Evolutionary conservation across 2,888 invertebrate genomes (phyloP).

Genomic region (Heteromurus nitidus): DNA sequence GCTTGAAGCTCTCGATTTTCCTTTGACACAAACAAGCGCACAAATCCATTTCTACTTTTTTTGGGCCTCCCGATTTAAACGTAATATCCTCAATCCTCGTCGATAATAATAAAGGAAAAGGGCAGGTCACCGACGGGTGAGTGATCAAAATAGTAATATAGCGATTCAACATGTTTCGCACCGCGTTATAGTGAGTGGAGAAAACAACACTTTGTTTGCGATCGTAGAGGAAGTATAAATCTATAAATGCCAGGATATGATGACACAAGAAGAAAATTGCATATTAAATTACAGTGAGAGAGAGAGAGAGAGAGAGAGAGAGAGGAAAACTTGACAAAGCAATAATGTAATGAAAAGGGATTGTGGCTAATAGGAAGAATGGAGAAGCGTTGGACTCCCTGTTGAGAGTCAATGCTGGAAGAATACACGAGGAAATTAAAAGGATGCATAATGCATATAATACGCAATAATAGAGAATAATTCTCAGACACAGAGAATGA

Average conservation of each 20-base stretch:
- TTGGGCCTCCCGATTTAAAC: conserved; percentile 13
- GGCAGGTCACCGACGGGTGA: conserved; percentile 63
- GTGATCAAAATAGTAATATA: conserved; percentile 56
- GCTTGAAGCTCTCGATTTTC: conserved; percentile 24
- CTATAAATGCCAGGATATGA: conserved; percentile 25
- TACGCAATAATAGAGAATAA: conserved; percentile 40
- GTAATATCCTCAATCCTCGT: conserved; percentile 20
- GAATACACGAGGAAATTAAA: conserved; percentile 57
- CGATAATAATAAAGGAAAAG: conserved; percentile 56
- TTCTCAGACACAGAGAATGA: neutral
- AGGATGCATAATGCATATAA: conserved; percentile 40
- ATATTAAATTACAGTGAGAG: conserved; percentile 55
- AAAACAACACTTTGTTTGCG: neutral
- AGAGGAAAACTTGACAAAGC: conserved; percentile 34
- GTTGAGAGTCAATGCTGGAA: conserved; percentile 53
- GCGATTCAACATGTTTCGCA: conserved; percentile 5
- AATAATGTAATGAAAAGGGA: conserved; percentile 59
- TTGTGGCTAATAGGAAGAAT: conserved; percentile 60
- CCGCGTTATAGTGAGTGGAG: neutral
- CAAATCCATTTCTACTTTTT: conserved; percentile 4
- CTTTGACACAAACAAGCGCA: no score
- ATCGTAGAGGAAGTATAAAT: no score
- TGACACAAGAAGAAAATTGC: conserved; percentile 46
- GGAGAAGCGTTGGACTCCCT: conserved; percentile 54
- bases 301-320: conserved; percentile 11